Conservation (phyloP, 2,888 invertebrate species). For the Amaurobius ferox region DNA sequence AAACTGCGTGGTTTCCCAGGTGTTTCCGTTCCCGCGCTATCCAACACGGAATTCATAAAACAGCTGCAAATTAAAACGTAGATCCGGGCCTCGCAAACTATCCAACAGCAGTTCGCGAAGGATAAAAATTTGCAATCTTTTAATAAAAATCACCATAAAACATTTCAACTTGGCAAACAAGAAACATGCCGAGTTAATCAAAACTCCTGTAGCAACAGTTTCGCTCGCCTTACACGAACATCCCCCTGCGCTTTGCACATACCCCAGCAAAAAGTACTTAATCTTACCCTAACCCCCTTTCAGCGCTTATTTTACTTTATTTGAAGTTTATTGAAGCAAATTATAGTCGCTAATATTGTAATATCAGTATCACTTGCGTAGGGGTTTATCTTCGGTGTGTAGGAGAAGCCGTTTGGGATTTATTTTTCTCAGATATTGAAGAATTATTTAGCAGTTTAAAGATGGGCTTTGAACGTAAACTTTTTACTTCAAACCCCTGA, state of each 20-base stretch:
- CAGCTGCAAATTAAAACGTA: conserved; percentile 71
- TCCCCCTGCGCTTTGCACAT: conserved; percentile 39
- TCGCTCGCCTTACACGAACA: conserved; percentile 47
- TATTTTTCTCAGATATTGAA: too few species aligned
- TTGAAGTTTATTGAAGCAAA: not conserved
- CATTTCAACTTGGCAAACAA: conserved; percentile 68
- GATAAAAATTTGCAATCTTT: conserved; percentile 68
- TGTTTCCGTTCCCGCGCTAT: conserved; percentile 62
- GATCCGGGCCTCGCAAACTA: conserved; percentile 52
- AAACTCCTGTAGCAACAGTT: conserved; percentile 53
- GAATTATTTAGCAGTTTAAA: too few species aligned
- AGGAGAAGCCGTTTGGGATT: too few species aligned
- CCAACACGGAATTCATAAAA: conserved; percentile 72
- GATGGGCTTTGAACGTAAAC: too few species aligned
- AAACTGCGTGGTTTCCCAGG: conserved; percentile 59
- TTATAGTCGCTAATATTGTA: not conserved
- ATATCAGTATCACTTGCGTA: too few species aligned
- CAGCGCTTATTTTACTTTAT: not conserved
- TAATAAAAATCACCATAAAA: conserved; percentile 70
- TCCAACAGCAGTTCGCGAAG: conserved; percentile 36
- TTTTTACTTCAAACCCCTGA: too few species aligned
- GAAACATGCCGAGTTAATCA: conserved; percentile 63
- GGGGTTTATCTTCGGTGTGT: too few species aligned
- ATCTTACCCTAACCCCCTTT: not conserved
- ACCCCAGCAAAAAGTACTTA: not conserved